Evolutionary conservation across 2,888 invertebrate species (phyloP), one percentile per base, ranked within the genome.

Genomic region (Dynastes maya): DNA sequence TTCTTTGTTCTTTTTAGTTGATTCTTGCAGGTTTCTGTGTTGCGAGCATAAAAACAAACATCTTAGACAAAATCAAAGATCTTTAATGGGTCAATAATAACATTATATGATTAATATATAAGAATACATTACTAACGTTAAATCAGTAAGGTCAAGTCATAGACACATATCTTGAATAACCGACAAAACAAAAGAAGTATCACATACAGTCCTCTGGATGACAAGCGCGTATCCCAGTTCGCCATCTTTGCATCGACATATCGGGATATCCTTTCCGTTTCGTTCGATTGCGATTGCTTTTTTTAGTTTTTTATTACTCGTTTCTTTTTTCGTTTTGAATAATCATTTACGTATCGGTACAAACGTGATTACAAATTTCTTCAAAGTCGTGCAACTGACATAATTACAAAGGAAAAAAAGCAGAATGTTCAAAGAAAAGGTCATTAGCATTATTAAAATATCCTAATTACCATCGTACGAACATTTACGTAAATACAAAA

Each of bases 181-280:
- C 55, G 64, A 72, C 64, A 49, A 78, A 70, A 72, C 64, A 49
- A 78, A 70, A 84, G 83, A 80, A 82, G 83, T 85, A 85, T 87
- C 86, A 86, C 87, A 87, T 86, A 85, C 84, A 86, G 83, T 85
- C 84, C 83, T 72, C 77, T 72, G 77, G 77, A 77, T 77, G 53
- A 53, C 55, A 68, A 77, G 64, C 61, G 77, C 67, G 29, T 63
- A 53, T 64, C 51, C 55, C n/a, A 8, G 22, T 22, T 58, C 72
- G 40, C 63, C 16, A 58, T 68, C 13, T 63, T 63, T 32, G 27
- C 13, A 13, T 63, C 67, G 67, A 29, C 45, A 49, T 71, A 64
- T 77, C 51, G 53, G 77, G 63, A 77, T 77, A 58, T 71, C 49
- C 61, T 29, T 61, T 71, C 22, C 40, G 32, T 51, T 45, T 68